phyloP scores from a whole-genome alignment of 2,797 vertebrate genomes.

The Lycodopsis pacificus region DNA sequence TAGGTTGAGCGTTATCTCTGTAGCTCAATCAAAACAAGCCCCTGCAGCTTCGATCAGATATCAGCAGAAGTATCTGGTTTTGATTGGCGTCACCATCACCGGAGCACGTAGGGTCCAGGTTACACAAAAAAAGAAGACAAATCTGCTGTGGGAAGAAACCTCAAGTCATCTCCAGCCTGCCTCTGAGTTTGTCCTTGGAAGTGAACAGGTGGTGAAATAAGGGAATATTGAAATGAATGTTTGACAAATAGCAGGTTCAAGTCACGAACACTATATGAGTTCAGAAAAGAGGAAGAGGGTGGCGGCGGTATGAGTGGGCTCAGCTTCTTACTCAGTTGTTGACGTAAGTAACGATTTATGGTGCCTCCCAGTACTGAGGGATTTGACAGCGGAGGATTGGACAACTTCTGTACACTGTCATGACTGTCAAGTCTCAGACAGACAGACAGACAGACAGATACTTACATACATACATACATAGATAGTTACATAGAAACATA shows the following conservation, averaged over 20 bases:
- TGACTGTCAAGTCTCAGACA: constrained; percentile 25
- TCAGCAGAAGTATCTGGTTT: constrained; percentile 29
- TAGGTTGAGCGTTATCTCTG: constrained; percentile 33
- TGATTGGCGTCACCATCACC: constrained; percentile 32
- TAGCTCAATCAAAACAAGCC: constrained; percentile 23
- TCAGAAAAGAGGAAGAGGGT: constrained; percentile 46
- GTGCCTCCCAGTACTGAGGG: constrained; percentile 60
- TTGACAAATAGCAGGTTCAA: constrained; percentile 34
- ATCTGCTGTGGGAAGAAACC: constrained; percentile 8
- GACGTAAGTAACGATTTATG: constrained; percentile 72
- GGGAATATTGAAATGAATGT: constrained; percentile 20
- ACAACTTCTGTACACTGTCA: constrained; percentile 42
- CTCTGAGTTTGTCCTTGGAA: constrained; percentile 5
- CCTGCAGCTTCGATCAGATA: constrained; percentile 13
- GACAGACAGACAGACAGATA: neutral
- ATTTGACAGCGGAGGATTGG: constrained; percentile 62
- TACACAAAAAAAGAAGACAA: constrained; percentile 2
- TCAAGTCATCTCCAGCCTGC: constrained; percentile 6
- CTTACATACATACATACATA: constrained; percentile 11
- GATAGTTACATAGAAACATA: neutral
- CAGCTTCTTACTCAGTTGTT: constrained; percentile 70
- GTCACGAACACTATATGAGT: constrained; percentile 30
- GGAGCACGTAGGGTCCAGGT: constrained; percentile 1
- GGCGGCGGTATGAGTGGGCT: constrained; percentile 70
- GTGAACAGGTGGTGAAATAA: constrained; percentile 23